Conservation (phyloP, 1,140 invertebrate species). For the Brachionus rubens region DNA sequence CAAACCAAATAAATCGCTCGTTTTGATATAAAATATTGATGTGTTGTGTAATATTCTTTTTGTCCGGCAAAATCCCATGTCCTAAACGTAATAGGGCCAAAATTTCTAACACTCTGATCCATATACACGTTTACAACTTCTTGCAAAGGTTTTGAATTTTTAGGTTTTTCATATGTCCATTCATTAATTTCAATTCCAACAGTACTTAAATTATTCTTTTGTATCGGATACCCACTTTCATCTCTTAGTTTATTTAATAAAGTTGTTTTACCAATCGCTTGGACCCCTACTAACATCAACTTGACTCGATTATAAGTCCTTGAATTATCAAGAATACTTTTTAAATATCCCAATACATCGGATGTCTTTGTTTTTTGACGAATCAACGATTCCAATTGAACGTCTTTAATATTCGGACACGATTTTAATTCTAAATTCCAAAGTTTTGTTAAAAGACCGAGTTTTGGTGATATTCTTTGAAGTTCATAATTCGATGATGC, state of each 20-base stretch:
- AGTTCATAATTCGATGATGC: conserved; percentile 72
- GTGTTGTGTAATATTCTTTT: conserved; percentile 74
- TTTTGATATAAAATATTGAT: conserved; percentile 95
- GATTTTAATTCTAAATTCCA: conserved; percentile 92
- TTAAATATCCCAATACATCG: conserved; percentile 91
- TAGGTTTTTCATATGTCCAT: conserved; percentile 37
- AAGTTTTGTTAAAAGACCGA: conserved; percentile 83
- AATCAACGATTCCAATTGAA: conserved; percentile 59
- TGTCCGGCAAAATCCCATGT: conserved; percentile 99
- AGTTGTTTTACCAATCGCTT: conserved; percentile 89
- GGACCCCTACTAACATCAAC: conserved; percentile 91
- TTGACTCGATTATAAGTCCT: conserved; percentile 91
- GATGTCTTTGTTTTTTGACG: conserved; percentile 86
- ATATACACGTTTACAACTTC: background rate
- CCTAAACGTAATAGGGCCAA: conserved; percentile 84
- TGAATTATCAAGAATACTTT: conserved; percentile 71
- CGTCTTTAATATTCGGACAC: conserved; percentile 80
- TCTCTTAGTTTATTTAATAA: conserved; percentile 79
- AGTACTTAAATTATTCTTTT: conserved; percentile 48
- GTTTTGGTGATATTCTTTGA: conserved; percentile 75
- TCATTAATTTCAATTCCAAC: conserved; percentile 51
- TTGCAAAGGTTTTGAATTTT: conserved; percentile 3
- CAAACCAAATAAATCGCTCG: conserved; percentile 89
- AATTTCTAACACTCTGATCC: conserved; percentile 5
- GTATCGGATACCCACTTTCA: conserved; percentile 65